Conservation (phyloP, 1,140 invertebrate species). For the Cyphomyrmex costatus region DNA sequence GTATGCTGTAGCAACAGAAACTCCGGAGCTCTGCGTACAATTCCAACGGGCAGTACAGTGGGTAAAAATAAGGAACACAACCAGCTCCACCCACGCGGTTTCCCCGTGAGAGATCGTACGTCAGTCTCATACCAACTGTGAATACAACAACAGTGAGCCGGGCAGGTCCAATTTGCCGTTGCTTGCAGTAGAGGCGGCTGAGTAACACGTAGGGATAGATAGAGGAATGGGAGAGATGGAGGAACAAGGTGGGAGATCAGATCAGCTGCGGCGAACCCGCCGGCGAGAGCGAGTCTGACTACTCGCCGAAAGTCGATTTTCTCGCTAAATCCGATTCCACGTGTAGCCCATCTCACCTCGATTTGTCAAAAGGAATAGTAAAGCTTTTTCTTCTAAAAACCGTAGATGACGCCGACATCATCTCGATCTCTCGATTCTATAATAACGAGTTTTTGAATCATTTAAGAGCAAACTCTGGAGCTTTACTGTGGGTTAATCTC, state of each 20-base stretch:
- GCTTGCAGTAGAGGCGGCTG: conserved; percentile 47
- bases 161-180: conserved; percentile 70
- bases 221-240: not conserved
- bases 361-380: conserved; percentile 45
- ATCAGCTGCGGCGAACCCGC: conserved; percentile 22
- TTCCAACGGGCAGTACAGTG: conserved; percentile 46
- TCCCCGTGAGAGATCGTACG: conserved; percentile 71
- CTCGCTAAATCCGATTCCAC: conserved; percentile 44
- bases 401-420: not conserved
- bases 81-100: conserved; percentile 72
- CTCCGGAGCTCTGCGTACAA: conserved; percentile 49
- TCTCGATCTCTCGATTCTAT: not conserved
- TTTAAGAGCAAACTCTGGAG: not conserved
- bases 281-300: conserved; percentile 27
- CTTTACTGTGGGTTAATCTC: not conserved
- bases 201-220: conserved; percentile 58
- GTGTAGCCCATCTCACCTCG: conserved; percentile 28
- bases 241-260: conserved; percentile 53
- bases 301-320: conserved; percentile 57
- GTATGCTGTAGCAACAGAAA: conserved; percentile 37
- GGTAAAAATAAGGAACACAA: conserved; percentile 74
- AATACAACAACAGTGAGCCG: conserved; percentile 56
- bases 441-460: not conserved
- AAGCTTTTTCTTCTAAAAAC: not conserved
- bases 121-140: conserved; percentile 65